These are phyloP conservation scores for Drosophila ohnishii DNA, from an alignment of 1,140 invertebrate species.

Conservation along the genomic window DNA sequence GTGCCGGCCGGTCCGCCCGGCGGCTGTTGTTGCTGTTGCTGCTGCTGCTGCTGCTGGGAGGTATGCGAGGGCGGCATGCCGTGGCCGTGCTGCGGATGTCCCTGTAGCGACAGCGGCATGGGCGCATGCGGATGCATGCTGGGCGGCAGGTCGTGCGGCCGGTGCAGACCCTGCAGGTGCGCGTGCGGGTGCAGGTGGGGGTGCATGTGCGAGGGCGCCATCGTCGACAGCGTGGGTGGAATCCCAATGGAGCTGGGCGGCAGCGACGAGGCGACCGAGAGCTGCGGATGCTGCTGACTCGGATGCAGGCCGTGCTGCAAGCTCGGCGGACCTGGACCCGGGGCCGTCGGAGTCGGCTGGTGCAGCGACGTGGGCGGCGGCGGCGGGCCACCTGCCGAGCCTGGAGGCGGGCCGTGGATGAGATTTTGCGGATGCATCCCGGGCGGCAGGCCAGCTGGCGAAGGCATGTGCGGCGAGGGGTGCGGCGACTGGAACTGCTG, in stretches of 20 bases:
- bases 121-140: slow-evolving; percentile 75
- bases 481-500: slow-evolving; percentile 81
- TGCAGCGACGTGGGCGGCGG: slow-evolving; percentile 62
- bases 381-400: slow-evolving; percentile 33
- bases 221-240: slow-evolving; percentile 70
- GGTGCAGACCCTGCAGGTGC: slow-evolving; percentile 69
- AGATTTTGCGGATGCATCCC: slow-evolving; percentile 86
- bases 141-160: slow-evolving; percentile 73
- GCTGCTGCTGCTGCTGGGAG: slow-evolving; percentile 80
- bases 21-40: slow-evolving; percentile 72
- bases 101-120: slow-evolving; percentile 74
- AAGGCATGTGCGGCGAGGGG: slow-evolving; percentile 80
- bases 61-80: slow-evolving; percentile 66
- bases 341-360: slow-evolving; percentile 40
- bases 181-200: slow-evolving; percentile 72
- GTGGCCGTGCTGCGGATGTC: slow-evolving; percentile 64
- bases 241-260: slow-evolving; percentile 55
- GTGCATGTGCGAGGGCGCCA: slow-evolving; percentile 72
- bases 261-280: slow-evolving; percentile 64
- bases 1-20: slow-evolving; percentile 83
- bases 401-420: slow-evolving; percentile 78
- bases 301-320: slow-evolving; percentile 67
- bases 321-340: slow-evolving; percentile 48
- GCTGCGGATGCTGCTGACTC: slow-evolving; percentile 59
- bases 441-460: slow-evolving; percentile 75